These are phyloP conservation scores for rabbit (Oryctolagus cuniculus) DNA, from an alignment of 2,113 vertebrate species.

Conservation along the genomic window DNA sequence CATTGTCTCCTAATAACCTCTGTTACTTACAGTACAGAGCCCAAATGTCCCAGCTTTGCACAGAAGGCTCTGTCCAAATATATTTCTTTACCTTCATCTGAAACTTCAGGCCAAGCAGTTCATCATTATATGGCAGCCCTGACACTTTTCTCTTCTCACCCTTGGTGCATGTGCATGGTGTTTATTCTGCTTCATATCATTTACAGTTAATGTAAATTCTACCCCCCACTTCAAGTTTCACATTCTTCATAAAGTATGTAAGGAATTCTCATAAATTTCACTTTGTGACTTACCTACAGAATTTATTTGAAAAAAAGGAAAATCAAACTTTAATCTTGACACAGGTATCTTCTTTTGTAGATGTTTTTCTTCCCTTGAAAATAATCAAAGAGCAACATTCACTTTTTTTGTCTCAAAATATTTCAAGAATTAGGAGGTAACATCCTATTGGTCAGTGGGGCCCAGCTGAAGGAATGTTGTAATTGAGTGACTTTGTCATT, in stretches of 20 bases:
- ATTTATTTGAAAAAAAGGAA: conserved; percentile 47
- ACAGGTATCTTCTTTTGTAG: background rate
- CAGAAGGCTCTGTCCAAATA: background rate
- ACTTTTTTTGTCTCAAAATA: conserved; percentile 20
- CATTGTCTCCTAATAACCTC: background rate
- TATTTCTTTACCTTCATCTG: background rate
- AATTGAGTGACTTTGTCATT: background rate
- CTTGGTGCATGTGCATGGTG: background rate
- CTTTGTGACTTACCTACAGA: background rate
- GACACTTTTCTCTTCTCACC: background rate
- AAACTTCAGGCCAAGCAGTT: background rate
- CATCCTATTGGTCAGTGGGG: background rate
- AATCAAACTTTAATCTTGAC: background rate
- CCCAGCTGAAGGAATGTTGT: background rate
- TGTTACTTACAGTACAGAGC: background rate
- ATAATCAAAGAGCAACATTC: background rate
- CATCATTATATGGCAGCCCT: background rate
- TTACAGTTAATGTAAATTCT: conserved; percentile 15
- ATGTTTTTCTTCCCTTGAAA: background rate
- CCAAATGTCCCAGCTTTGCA: background rate
- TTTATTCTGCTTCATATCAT: conserved; percentile 37
- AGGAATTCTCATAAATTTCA: background rate
- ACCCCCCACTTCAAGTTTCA: background rate
- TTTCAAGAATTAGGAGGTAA: background rate
- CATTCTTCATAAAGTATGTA: conserved; percentile 10